Base-by-base conservation (phyloP, 2,888 invertebrate genomes). In the Dyspetes luteomarginatus region DNA sequence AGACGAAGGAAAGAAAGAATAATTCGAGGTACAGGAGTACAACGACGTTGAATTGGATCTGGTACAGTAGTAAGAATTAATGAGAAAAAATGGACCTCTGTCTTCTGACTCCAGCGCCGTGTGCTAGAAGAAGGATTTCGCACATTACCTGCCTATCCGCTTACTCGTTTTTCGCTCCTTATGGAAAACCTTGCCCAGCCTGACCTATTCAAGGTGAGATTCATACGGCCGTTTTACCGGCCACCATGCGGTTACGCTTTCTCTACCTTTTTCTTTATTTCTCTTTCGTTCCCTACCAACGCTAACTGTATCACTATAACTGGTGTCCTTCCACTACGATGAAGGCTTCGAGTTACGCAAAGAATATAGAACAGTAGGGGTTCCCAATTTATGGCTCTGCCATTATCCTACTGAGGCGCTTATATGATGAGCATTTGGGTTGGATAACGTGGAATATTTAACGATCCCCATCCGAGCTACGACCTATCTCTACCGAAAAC, bases 191-290 rank as follows among this genome's bases (percentile, higher is more conserved):
- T 88, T 78, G 85, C 76, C 85, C 84, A 88, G 86, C 88, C 89
- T 89, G 90, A 90, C 89, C 89, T 90, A 89, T 89, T 88, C 89
- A 89, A 89, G 89, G 86, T 89, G 86, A 89, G 86, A 89, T 90
- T 90, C 88, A 87, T 88, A 88, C 89, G 83, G 62, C 83, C 87
- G 88, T 87, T 88, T 88, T 90, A 88, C 89, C 88, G 88, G 89
- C 85, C 87, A 85, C 86, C 86, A 83, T 81, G 84, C 85, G 83
- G 78, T 84, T 48, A 43, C 68, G 50, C 30, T 60, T 60, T 9
- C 30, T 67, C 22, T 15, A 12, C 58, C 12, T 36, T 64, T 56
- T 55, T 45, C 28, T 30, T 26, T 12, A 19, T 9, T 50, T 15
- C 17, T 71, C 48, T 28, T 67, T 71, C 48, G 41, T 28, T 68